Evolutionary conservation across 2,888 invertebrate species (phyloP).

Genomic region (Gnatocerus cornutus): DNA sequence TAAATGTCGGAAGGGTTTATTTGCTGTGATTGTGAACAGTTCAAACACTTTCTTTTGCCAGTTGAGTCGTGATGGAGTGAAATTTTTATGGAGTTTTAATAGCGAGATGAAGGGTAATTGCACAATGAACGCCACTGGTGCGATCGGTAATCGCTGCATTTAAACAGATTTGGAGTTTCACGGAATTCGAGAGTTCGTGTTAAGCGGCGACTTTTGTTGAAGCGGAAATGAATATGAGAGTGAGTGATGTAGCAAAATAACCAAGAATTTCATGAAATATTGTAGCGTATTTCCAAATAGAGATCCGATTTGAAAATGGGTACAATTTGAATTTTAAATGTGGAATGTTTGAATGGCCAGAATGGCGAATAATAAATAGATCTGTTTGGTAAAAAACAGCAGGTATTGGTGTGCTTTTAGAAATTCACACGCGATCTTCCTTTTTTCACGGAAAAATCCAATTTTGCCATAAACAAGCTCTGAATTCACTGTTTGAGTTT

Average conservation of each 20-base stretch:
- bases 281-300: neutral
- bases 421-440: too few species aligned
- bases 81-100: conserved; percentile 25
- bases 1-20: conserved; percentile 42
- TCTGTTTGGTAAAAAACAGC: neutral
- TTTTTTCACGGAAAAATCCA: too few species aligned
- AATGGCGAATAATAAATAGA: neutral
- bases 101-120: neutral
- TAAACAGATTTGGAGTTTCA: conserved; percentile 29
- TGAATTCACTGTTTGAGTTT: too few species aligned
- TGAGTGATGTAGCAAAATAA: neutral
- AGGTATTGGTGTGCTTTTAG: too few species aligned
- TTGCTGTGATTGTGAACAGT: conserved; percentile 34
- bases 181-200: neutral
- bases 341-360: neutral
- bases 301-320: neutral
- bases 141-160: conserved; percentile 25
- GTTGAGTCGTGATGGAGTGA: conserved; percentile 11
- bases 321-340: neutral
- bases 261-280: neutral
- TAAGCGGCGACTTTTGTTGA: too few species aligned
- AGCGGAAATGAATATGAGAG: neutral
- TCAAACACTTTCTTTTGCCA: conserved; percentile 27
- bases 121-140: conserved; percentile 18
- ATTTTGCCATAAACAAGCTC: too few species aligned